Percentiles rank a stretch among this genome's conserved stretches.
Conservation (phyloP, 2,113 vertebrate genomes). For the Lota lota region DNA sequence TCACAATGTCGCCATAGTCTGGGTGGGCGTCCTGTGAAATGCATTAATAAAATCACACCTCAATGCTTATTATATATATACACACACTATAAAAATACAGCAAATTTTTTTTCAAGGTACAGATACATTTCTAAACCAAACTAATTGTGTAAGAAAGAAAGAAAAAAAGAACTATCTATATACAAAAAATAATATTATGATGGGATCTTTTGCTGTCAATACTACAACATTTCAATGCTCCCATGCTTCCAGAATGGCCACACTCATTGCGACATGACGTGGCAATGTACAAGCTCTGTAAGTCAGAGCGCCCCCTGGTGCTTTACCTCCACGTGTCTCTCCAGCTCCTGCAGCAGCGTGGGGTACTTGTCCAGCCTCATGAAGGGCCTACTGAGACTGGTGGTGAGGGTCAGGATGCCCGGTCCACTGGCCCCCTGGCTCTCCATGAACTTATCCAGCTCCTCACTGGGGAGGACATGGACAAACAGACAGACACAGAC, state of each 20-base stretch:
- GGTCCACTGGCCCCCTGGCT: conserved; percentile 84
- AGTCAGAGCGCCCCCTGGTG: background rate
- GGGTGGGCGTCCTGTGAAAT: conserved; percentile 85
- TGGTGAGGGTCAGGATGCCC: conserved; percentile 90
- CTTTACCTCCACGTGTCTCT: conserved; percentile 93
- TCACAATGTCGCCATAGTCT: conserved; percentile 90
- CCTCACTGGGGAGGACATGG: conserved; percentile 77
- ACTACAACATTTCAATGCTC: too few relatives aligned
- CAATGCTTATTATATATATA: background rate
- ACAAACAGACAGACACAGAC: conserved; percentile 10
- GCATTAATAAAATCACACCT: background rate
- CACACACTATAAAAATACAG: background rate
- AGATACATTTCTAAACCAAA: background rate
- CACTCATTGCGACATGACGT: background rate
- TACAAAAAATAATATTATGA: background rate
- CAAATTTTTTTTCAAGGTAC: background rate
- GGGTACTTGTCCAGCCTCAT: conserved; percentile 95
- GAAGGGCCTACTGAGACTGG: conserved; percentile 95
- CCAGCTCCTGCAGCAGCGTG: conserved; percentile 90
- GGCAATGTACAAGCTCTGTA: too few relatives aligned
- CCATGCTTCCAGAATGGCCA: background rate
- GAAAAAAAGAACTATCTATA: background rate
- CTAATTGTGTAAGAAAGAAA: background rate
- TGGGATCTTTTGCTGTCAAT: background rate
- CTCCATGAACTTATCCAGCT: conserved; percentile 95